A percentile compares a stretch with the other conserved stretches of the same genome.
phyloP scores from a whole-genome alignment of 2,888 invertebrate genomes.

The Ligdia adustata region DNA sequence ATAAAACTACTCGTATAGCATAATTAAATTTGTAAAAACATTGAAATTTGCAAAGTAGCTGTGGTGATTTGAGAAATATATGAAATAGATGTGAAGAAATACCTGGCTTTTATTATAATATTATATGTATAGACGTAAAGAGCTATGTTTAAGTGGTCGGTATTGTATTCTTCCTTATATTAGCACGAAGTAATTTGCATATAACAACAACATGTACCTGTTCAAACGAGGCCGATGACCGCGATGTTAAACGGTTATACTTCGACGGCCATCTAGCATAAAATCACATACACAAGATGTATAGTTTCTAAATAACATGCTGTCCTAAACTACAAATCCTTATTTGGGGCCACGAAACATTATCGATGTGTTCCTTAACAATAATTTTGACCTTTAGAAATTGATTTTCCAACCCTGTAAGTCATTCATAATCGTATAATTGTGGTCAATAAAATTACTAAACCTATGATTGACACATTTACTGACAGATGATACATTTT shows the following conservation, averaged over 20 bases:
- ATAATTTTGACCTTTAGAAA: no score
- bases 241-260: conserved; percentile 52
- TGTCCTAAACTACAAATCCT: conserved; percentile 22
- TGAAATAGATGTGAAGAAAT: no score
- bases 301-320: conserved; percentile 41
- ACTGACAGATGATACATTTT: no score
- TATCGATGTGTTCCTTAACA: neutral
- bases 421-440: no score
- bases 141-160: conserved; percentile 17
- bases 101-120: no score
- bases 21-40: neutral
- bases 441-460: no score
- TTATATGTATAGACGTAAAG: neutral
- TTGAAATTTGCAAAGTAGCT: no score
- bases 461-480: no score
- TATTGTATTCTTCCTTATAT: conserved; percentile 52
- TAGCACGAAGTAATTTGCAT: conserved; percentile 64
- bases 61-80: no score
- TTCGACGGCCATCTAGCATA: conserved; percentile 45
- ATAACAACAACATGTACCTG: conserved; percentile 51
- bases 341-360: conserved; percentile 16
- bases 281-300: conserved; percentile 49
- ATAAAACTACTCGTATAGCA: neutral
- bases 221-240: conserved; percentile 67
- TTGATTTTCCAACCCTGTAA: no score